Conservation (phyloP, 2,888 invertebrate species). For the Erebia ligea region DNA sequence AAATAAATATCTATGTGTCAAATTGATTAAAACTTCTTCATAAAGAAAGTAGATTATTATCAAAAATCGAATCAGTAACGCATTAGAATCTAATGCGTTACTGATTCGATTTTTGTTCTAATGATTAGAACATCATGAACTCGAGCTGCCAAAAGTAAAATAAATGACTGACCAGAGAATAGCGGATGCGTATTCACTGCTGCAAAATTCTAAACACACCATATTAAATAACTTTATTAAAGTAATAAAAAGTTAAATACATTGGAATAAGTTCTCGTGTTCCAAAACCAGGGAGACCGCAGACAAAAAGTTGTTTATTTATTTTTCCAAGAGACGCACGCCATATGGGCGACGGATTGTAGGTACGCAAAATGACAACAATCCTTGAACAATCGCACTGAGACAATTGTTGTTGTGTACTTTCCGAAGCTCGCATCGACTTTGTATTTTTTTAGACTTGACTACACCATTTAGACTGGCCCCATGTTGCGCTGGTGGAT, state of each 20-base stretch:
- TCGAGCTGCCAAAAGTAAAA: too few species aligned
- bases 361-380: slow-evolving; percentile 79
- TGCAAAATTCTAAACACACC: too few species aligned
- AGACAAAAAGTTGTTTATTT: slow-evolving; percentile 54
- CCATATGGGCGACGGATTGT: slow-evolving; percentile 67
- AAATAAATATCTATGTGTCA: too few species aligned
- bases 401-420: slow-evolving; percentile 77
- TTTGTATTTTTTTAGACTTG: slow-evolving; percentile 48
- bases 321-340: slow-evolving; percentile 67
- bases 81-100: too few species aligned
- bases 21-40: too few species aligned
- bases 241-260: slow-evolving; percentile 12
- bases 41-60: too few species aligned
- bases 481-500: slow-evolving; percentile 36
- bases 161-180: too few species aligned
- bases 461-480: slow-evolving; percentile 31
- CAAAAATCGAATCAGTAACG: too few species aligned
- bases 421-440: slow-evolving; percentile 46
- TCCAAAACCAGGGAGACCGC: slow-evolving; percentile 36
- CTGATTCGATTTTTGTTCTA: too few species aligned
- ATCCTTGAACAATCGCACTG: slow-evolving; percentile 61
- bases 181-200: too few species aligned
- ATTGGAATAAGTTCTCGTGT: slow-evolving; percentile 23
- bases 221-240: not conserved
- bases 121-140: too few species aligned